phyloP scores from a whole-genome alignment of 92 coral and sea anemone species.

The Epizoanthus scotinus region DNA sequence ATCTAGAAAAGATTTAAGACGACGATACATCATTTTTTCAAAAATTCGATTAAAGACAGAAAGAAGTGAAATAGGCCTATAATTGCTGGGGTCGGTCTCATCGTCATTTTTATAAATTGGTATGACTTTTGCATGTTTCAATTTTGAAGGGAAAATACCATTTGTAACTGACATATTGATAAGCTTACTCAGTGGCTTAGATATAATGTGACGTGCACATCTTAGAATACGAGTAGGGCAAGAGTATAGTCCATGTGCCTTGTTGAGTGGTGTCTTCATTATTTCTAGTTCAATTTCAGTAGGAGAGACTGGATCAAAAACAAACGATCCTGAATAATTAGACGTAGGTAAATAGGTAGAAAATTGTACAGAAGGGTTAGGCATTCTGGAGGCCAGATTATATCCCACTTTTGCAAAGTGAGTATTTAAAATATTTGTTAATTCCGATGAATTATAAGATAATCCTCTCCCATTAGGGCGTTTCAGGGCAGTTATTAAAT shows the following conservation, averaged over 20 bases:
- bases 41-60: too few relatives aligned
- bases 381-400: neutral
- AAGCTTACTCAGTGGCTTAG: too few relatives aligned
- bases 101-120: neutral
- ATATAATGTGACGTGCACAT: neutral
- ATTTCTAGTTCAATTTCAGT: neutral
- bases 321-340: neutral
- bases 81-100: neutral
- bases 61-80: too few relatives aligned
- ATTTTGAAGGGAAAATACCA: too few relatives aligned
- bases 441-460: neutral
- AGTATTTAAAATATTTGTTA: neutral
- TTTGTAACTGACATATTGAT: neutral
- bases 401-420: too few relatives aligned
- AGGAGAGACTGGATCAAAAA: too few relatives aligned
- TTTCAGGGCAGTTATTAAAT: too few relatives aligned
- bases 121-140: neutral
- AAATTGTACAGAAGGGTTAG: neutral
- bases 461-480: neutral
- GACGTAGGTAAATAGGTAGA: neutral
- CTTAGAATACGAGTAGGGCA: neutral
- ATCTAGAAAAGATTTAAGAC: too few relatives aligned
- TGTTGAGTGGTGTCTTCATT: neutral
- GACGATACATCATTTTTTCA: too few relatives aligned
- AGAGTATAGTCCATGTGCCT: neutral